phyloP scores from a whole-genome alignment of 1,140 invertebrate genomes.

The Diabrotica undecimpunctata region DNA sequence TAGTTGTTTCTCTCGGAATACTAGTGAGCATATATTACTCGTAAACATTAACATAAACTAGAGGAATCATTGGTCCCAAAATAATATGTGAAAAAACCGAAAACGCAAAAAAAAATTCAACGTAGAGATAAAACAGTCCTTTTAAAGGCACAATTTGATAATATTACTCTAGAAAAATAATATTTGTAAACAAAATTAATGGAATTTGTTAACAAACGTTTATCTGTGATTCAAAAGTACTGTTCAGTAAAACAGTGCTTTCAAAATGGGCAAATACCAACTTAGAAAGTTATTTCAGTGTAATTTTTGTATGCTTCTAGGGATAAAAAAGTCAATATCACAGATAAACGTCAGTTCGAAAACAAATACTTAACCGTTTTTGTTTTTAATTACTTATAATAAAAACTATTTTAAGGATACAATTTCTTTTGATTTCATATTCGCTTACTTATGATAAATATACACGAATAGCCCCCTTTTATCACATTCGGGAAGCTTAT shows the following conservation, averaged over 20 bases:
- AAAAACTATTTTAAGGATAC: not conserved
- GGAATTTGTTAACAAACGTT: not conserved
- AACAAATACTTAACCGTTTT: too few species aligned
- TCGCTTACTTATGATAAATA: slow-evolving; percentile 2
- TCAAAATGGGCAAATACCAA: too few species aligned
- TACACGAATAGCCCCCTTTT: not conserved
- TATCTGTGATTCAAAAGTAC: not conserved
- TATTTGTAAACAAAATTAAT: not conserved
- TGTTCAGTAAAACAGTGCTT: too few species aligned
- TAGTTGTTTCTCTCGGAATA: not conserved
- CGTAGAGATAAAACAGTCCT: slow-evolving; percentile 14
- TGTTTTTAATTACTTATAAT: not conserved
- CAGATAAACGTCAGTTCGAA: too few species aligned
- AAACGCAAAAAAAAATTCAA: too few species aligned
- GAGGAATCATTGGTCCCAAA: slow-evolving; percentile 24
- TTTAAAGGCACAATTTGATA: slow-evolving; percentile 25
- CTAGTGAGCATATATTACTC: not conserved
- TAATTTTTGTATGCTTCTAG: too few species aligned
- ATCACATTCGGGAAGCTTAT: not conserved
- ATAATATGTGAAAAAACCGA: slow-evolving; percentile 22
- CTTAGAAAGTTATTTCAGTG: too few species aligned
- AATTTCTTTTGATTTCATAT: not conserved
- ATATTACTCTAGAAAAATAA: slow-evolving; percentile 7
- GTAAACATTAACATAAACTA: not conserved
- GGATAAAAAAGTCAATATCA: too few species aligned